A percentile compares a stretch with the other conserved stretches of the same genome.
Evolutionary conservation across 92 coral and sea anemone genomes (phyloP).

Genomic region (Zoanthus solanderi): DNA sequence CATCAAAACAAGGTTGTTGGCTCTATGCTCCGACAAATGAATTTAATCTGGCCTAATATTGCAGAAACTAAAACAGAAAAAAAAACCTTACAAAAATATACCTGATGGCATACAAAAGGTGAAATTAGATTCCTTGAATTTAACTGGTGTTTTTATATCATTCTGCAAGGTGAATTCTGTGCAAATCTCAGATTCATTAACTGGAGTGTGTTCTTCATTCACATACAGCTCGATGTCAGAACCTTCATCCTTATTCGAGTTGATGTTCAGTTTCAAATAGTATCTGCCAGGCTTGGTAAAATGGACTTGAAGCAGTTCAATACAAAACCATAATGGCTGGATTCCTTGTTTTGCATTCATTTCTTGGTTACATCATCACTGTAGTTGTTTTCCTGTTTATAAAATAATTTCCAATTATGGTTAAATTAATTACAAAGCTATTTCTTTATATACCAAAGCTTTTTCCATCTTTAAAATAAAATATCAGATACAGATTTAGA

Average conservation of each 20-base stretch:
- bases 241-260: constrained; percentile 23
- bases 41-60: background rate
- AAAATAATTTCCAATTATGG: background rate
- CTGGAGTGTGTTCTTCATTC: constrained; percentile 13
- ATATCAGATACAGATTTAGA: too few relatives aligned
- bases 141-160: constrained; percentile 22
- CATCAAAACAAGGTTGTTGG: too few relatives aligned
- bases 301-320: constrained; percentile 33
- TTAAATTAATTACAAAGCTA: too few relatives aligned
- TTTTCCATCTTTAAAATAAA: too few relatives aligned
- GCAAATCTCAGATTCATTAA: constrained; percentile 20
- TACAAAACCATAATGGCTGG: constrained; percentile 35
- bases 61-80: background rate
- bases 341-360: constrained; percentile 33
- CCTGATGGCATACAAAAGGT: constrained; percentile 43
- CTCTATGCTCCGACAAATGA: too few relatives aligned
- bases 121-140: constrained; percentile 33
- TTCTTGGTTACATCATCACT: background rate
- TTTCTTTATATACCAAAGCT: too few relatives aligned
- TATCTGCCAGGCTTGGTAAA: constrained; percentile 37
- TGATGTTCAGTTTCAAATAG: constrained; percentile 30
- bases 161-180: constrained; percentile 29
- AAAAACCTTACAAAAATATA: background rate
- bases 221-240: constrained; percentile 19
- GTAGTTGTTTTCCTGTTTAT: background rate